phyloP scores from a whole-genome alignment of 2,888 invertebrate genomes.

The Colostygia pectinataria region DNA sequence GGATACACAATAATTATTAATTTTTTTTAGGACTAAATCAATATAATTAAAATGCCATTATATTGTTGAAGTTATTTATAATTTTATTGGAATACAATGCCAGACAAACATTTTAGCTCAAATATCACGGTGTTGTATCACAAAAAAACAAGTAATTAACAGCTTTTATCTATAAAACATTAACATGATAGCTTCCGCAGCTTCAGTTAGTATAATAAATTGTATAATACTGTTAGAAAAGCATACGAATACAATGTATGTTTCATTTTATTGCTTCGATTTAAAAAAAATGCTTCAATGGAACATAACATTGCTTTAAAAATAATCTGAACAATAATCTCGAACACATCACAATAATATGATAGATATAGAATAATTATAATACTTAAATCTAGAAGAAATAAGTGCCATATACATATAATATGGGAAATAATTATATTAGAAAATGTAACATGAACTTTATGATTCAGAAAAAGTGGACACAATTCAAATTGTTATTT shows the following conservation, averaged over 20 bases:
- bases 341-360: constrained; percentile 62
- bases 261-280: constrained; percentile 63
- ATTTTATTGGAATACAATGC: constrained; percentile 55
- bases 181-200: constrained; percentile 23
- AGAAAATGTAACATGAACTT: constrained; percentile 35
- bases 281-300: constrained; percentile 56
- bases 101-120: constrained; percentile 38
- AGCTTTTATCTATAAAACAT: constrained; percentile 17
- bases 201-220: constrained; percentile 34
- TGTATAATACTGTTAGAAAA: constrained; percentile 54
- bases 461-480: constrained; percentile 39
- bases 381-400: constrained; percentile 67
- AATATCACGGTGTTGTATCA: constrained; percentile 39
- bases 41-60: constrained; percentile 33
- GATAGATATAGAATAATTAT: constrained; percentile 49
- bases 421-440: constrained; percentile 48
- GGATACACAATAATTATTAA: not conserved
- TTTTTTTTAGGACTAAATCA: constrained; percentile 17
- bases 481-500: constrained; percentile 35
- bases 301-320: constrained; percentile 63
- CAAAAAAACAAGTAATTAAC: constrained; percentile 32
- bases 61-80: constrained; percentile 44
- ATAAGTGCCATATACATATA: constrained; percentile 57
- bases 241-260: constrained; percentile 44
- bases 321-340: constrained; percentile 63